Conservation (phyloP, 2,797 vertebrate species). For the Gymnoscopelus braueri region DNA sequence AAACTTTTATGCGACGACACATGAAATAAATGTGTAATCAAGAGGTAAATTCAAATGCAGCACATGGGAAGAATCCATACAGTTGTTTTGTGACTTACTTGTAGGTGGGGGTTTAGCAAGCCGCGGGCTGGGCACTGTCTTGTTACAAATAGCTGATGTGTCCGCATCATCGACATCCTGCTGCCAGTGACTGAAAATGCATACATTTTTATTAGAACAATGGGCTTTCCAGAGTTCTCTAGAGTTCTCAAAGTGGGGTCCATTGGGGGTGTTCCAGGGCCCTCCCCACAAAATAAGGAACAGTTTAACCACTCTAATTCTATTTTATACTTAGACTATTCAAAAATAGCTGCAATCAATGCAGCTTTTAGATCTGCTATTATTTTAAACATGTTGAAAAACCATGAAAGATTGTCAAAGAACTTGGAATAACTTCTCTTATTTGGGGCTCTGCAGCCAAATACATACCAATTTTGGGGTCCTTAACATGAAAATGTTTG, state of each 20-base stretch:
- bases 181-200: slow-evolving; percentile 81
- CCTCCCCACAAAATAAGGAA: background rate
- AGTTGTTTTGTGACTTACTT: slow-evolving; percentile 66
- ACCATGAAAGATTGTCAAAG: too few relatives aligned
- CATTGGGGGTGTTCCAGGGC: too few relatives aligned
- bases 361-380: too few relatives aligned
- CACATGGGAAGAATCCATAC: background rate
- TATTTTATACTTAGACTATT: too few relatives aligned
- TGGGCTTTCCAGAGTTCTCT: background rate
- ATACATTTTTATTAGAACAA: slow-evolving; percentile 35
- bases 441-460: too few relatives aligned
- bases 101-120: slow-evolving; percentile 65
- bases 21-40: slow-evolving; percentile 33
- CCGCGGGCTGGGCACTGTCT: slow-evolving; percentile 60
- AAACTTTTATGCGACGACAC: background rate
- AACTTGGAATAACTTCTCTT: too few relatives aligned
- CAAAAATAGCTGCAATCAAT: too few relatives aligned
- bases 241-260: background rate
- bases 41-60: slow-evolving; percentile 12
- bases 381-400: too few relatives aligned
- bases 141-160: slow-evolving; percentile 78
- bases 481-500: too few relatives aligned
- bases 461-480: too few relatives aligned
- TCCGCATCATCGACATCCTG: slow-evolving; percentile 90
- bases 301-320: too few relatives aligned